phyloP scores from a whole-genome alignment of 1,140 invertebrate species.

The Thaumatotibia leucotreta region DNA sequence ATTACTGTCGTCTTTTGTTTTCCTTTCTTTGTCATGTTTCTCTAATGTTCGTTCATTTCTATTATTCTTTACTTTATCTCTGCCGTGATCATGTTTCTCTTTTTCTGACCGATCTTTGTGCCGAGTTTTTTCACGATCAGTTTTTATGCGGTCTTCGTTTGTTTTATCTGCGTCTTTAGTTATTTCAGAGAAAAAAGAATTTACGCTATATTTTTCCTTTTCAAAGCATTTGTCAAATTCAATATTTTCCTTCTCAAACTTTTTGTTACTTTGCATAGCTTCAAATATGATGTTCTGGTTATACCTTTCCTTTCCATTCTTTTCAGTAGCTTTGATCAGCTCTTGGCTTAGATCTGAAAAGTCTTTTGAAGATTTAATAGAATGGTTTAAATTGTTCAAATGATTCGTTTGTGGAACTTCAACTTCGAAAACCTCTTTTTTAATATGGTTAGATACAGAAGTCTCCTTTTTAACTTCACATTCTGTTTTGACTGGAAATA shows the following conservation, averaged over 20 bases:
- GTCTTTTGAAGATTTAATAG: slow-evolving; percentile 38
- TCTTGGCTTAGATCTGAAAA: slow-evolving; percentile 31
- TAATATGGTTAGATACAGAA: slow-evolving; percentile 33
- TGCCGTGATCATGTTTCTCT: slow-evolving; percentile 75
- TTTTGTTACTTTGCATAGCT: slow-evolving; percentile 32
- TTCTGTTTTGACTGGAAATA: slow-evolving; percentile 31
- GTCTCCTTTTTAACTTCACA: slow-evolving; percentile 37
- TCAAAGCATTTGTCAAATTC: slow-evolving; percentile 48
- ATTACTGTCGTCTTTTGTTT: slow-evolving; percentile 70
- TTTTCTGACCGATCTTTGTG: slow-evolving; percentile 63
- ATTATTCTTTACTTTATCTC: slow-evolving; percentile 48
- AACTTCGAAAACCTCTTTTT: slow-evolving; percentile 41
- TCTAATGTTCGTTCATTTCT: slow-evolving; percentile 47
- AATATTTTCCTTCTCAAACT: slow-evolving; percentile 50
- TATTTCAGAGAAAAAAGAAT: slow-evolving; percentile 26
- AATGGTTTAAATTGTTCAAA: slow-evolving; percentile 38
- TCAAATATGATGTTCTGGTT: slow-evolving; percentile 30
- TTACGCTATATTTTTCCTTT: slow-evolving; percentile 36
- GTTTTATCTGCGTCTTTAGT: slow-evolving; percentile 45
- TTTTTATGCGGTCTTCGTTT: slow-evolving; percentile 45
- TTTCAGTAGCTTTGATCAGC: slow-evolving; percentile 29
- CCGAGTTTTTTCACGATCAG: slow-evolving; percentile 47
- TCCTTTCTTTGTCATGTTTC: slow-evolving; percentile 61
- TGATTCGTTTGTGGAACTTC: slow-evolving; percentile 37
- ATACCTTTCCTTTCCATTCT: slow-evolving; percentile 41